Base-by-base conservation (phyloP, 2,888 invertebrate species). In the Liodrosophila aerea region DNA sequence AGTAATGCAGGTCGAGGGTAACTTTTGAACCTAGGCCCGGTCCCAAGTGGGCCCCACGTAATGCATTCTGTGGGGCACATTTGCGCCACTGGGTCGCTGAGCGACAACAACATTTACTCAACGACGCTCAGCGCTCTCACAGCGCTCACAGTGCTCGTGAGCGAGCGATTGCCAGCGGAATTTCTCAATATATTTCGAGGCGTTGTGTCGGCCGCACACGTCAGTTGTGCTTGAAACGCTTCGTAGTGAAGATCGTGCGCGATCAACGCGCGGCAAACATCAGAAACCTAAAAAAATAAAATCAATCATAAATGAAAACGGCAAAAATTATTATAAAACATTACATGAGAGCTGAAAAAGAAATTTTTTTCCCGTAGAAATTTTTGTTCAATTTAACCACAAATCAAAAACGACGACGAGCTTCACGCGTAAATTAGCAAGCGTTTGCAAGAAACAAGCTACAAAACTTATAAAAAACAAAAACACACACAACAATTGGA, bases 191-290 rank as follows among this genome's bases (percentile, higher is more conserved):
- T 87, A 83, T 75, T 84, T 74, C 63, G 58, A 65, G 64, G 74
- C 63, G 75, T 61, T 54, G 75, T 54, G 53, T 58, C 63, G 53
- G 4, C 37, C 68, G 68, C 68, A 76, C 77, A 75, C 75, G 80
- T 78, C 88, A 88, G 89, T 89, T 88, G 88, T 88, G 87, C 87
- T 88, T 87, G 76, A 84, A 88, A 88, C 88, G 89, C 85, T 87
- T 77, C 83, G 76, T 74, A 87, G 88, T 87, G 81, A 85, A 87
- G 89, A 88, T 88, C 89, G 84, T 83, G 77, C 63, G 65, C 54
- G 71, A 71, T 64, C 74, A 70, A 44, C 68, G 73, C 61, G 64
- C 72, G 65, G 56, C 43, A 49, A 50, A 59, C 45, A 62, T 51
- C 43, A 41, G 44, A 40, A 49, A 51, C 22, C 2, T 50, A 34